Conservation (phyloP, 2,888 invertebrate species). For the Chamaedrilus cognettii region DNA sequence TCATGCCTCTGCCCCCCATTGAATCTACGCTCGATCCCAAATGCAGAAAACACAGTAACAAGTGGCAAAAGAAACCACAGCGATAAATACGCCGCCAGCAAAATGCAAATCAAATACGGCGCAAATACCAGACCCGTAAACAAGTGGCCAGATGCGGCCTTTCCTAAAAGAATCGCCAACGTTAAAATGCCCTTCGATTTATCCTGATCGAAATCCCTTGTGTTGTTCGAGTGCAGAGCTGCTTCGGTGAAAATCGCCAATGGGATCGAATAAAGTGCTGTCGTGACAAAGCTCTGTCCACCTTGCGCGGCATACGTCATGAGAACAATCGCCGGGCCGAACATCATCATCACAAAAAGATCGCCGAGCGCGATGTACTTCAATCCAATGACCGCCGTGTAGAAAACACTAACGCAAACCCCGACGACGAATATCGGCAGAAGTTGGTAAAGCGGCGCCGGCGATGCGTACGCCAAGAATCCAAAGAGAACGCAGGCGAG, state of each 20-base stretch:
- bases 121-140: background rate
- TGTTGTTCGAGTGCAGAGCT: background rate
- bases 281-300: background rate
- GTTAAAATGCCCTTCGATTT: background rate
- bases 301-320: background rate
- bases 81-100: background rate
- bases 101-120: background rate
- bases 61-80: background rate
- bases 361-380: background rate
- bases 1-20: background rate
- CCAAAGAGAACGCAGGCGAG: background rate
- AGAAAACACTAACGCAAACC: background rate
- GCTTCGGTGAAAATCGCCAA: background rate
- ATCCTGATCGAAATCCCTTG: background rate
- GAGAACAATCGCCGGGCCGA: background rate
- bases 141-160: background rate
- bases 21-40: background rate
- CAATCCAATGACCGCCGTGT: background rate
- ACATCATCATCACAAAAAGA: background rate
- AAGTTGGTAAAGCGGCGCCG: background rate
- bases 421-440: background rate
- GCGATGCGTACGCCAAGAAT: background rate
- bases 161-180: background rate
- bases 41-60: background rate
- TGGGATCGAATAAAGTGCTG: background rate